Base-by-base conservation (phyloP, 2,113 vertebrate species). In the Cettia cetti region DNA sequence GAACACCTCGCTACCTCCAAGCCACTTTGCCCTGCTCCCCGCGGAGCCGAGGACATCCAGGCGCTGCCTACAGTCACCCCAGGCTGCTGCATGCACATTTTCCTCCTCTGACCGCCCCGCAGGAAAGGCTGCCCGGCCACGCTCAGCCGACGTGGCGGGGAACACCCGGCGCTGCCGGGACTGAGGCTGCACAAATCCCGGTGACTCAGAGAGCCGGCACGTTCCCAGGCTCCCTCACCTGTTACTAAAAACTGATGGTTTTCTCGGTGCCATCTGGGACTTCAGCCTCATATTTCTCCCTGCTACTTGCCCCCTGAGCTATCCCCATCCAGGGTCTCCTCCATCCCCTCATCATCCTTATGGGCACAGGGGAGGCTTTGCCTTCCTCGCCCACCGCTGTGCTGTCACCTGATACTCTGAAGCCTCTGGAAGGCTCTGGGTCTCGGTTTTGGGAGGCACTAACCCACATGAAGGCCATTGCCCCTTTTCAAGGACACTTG, bases 81-180 rank as follows among this genome's bases (percentile, higher is more conserved):
- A 54, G 53, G 82, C 61, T 93, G 91, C 66, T 76, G 44, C 2
- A 0, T 1, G 40, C 24, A 2, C 0, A 2, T 23, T 64, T 49
- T 6, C 63, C 82, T 17, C 4, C 1, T 0, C 30, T 0, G 1
- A 4, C 22, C 0, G 0, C 45, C 27, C n/a, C 1, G 1, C 65
- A 22, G 15, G 10, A 72, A 57, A 64, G 30, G 40, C 76, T 90
- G 44, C 82, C 91, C 22, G 3, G 3, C n/a, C 63, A 72, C 31
- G 1, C 54, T 40, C 23, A 1, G 37, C 28, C 5, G 0, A 5
- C 2, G 31, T 0, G 13, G 22, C 1, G 1, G 56, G 69, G 71
- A 88, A 26, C 72, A 54, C 31, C 45, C 83, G 24, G 71, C 1
- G 5, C 88, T 31, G 45, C 81, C n/a, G 3, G 78, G 74, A 11